Evolutionary conservation across 2,797 vertebrate genomes (phyloP), one percentile per base, ranked within the genome.

Genomic region (Fistularia tabacaria): DNA sequence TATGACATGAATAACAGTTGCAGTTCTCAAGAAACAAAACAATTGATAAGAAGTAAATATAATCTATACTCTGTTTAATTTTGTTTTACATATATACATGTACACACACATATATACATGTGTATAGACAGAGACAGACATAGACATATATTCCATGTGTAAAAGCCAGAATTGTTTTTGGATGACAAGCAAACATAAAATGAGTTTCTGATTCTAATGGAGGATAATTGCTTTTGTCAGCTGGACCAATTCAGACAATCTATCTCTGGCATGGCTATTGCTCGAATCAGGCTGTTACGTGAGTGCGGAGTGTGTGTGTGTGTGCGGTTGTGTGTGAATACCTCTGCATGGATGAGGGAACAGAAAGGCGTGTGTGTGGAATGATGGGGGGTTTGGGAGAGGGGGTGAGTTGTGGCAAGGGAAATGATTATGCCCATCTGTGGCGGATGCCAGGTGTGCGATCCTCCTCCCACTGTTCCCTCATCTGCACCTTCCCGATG

Each of bases 381-480:
- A 66, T 69, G 56, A 49, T 59, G 62, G 57, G 57, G 65, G 65
- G 54, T 60, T 55, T 25, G 25, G 25, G 46, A 14, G 7, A 38
- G 62, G 73, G 62, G 55, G 54, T 51, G 74, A 69, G 74, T 80
- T 70, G 84, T 62, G 69, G 80, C 62, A 69, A 79, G 80, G 77
- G 80, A 85, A 85, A 88, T 90, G 85, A 89, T 90, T 89, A 84
- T 87, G 82, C 87, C 88, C 90, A 91, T 90, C 88, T 91, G 85
- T 90, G 88, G 83, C 55, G 63, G 81, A 87, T 88, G 85, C 88
- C 89, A 90, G 90, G 90, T 90, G 88, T 89, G 87, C 79, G 74
- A 14, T 69, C 55, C 64, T 54, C 64, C 76, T 14, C 49, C 48
- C 52, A 40, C 54, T 59, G 36, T 68, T 59, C 62, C 43, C 61